Evolutionary conservation across 2,888 invertebrate species (phyloP), one percentile per base, ranked within the genome.

Genomic region (Eupeodes latifasciatus): DNA sequence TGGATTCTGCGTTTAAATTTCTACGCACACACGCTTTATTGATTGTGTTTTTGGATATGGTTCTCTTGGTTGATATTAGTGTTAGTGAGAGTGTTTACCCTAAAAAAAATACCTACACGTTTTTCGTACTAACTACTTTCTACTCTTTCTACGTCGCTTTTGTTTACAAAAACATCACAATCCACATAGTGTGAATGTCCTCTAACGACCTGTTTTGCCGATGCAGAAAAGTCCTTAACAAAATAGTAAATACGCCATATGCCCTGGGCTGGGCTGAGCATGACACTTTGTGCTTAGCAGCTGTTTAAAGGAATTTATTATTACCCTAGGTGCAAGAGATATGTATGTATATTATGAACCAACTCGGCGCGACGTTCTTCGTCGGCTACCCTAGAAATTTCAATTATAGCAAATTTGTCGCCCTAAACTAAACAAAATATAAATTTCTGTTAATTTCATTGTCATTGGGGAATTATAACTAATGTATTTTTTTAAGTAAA

Each of bases 161-260:
- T 71, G 71, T 71, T 71, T 71, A 71, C 36, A 55, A 71, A 71
- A 71, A 19, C 9, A 71, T 55, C 16, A 19, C 2, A 6, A 11
- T 16, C 2, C 34, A 2, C 16, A 12, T 27, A 27, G 27, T 69
- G 69, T 55, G 53, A 53, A 53, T 53, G 49, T 67, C 67, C 51
- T 67, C 6, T 2, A 36, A 51, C 67, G 34, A 53, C 36, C 51
- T 69, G n/a, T 53, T 66, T 66, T 27, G 1, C 44, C 10, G 14
- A 9, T 51, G 51, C 67, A 71, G 27, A 62, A 40, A 40, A 14
- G 71, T 71, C 69, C 69, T 53, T 69, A 14, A 16, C 53, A 53
- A 69, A 40, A 40, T 27, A 27, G 27, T 27, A 27, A 27, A 3
- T 40, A 9, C 34, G 34, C 5, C 19, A n/a, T 51, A 51, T 64